A percentile compares a stretch with the other conserved stretches of the same genome.
Evolutionary conservation across 2,888 invertebrate species (phyloP).

Genomic region (Himalopsyche anomala): DNA sequence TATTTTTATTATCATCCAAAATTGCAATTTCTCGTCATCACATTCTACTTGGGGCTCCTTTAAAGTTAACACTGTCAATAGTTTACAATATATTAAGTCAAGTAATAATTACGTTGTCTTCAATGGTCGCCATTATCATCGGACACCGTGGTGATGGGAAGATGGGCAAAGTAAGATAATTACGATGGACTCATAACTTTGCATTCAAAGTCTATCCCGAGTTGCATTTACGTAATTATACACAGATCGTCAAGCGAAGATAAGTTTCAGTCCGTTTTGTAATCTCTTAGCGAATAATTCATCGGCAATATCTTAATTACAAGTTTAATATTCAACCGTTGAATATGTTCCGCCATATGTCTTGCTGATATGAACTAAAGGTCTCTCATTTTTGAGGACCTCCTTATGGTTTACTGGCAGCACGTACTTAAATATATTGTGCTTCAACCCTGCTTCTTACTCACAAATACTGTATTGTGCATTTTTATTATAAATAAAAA

Average conservation of each 20-base stretch:
- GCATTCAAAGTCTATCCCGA: conserved; percentile 41
- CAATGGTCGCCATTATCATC: neutral
- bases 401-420: conserved; percentile 39
- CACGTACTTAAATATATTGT: conserved; percentile 2
- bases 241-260: conserved; percentile 25
- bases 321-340: conserved; percentile 60
- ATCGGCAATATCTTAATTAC: conserved; percentile 63
- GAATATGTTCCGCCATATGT: conserved; percentile 52
- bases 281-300: conserved; percentile 56
- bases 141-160: neutral
- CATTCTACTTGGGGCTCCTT: too few species aligned
- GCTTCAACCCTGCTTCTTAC: neutral
- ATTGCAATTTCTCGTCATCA: too few species aligned
- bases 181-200: conserved; percentile 34
- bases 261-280: conserved; percentile 33
- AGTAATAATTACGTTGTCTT: too few species aligned
- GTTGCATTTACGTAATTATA: conserved; percentile 37
- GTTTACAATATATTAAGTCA: too few species aligned
- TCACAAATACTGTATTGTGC: too few species aligned
- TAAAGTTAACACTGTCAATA: too few species aligned
- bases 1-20: too few species aligned
- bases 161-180: conserved; percentile 32
- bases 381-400: conserved; percentile 55
- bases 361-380: conserved; percentile 55
- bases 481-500: too few species aligned